Evolutionary conservation across 2,888 invertebrate species (phyloP).

Genomic region (Watsonalla cultraria): DNA sequence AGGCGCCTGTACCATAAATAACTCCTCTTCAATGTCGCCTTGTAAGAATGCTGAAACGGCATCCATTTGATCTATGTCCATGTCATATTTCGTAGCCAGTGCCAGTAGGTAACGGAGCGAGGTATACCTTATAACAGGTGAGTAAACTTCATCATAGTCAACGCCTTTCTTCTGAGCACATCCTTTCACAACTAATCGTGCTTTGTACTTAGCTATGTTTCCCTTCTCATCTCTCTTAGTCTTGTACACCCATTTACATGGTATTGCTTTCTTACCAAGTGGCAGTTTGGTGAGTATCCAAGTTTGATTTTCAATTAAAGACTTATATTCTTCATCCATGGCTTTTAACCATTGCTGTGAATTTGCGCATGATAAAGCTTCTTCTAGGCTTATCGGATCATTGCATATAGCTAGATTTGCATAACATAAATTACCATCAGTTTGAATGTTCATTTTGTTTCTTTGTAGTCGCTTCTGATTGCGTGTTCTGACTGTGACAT

Average conservation of each 20-base stretch:
- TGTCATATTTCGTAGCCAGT: slow-evolving; percentile 12
- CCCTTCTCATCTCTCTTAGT: slow-evolving; percentile 12
- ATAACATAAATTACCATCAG: too few relatives aligned
- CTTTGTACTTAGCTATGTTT: slow-evolving; percentile 14
- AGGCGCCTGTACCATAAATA: slow-evolving; percentile 19
- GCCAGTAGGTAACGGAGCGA: slow-evolving; percentile 16
- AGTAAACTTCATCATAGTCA: slow-evolving; percentile 18
- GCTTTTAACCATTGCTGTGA: too few relatives aligned
- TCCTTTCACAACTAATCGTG: slow-evolving; percentile 23
- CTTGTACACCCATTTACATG: slow-evolving; percentile 13
- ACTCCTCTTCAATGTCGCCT: slow-evolving; percentile 14
- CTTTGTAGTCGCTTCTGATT: not conserved
- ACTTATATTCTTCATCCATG: too few relatives aligned
- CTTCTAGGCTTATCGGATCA: too few relatives aligned
- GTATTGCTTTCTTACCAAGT: slow-evolving; percentile 4
- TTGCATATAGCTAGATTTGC: slow-evolving; percentile 1
- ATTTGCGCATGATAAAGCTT: too few relatives aligned
- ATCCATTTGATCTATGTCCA: slow-evolving; percentile 18
- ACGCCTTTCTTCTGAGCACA: slow-evolving; percentile 11
- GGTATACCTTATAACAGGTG: slow-evolving; percentile 22
- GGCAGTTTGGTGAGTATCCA: too few relatives aligned
- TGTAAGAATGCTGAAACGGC: slow-evolving; percentile 21
- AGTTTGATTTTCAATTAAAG: too few relatives aligned
- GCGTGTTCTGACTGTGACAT: too few relatives aligned
- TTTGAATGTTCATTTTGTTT: slow-evolving; percentile 3